A percentile compares a stretch with the other conserved stretches of the same genome.
These are phyloP conservation scores for Ectropis grisescens DNA, from an alignment of 1,140 invertebrate genomes.

Conservation along the genomic window DNA sequence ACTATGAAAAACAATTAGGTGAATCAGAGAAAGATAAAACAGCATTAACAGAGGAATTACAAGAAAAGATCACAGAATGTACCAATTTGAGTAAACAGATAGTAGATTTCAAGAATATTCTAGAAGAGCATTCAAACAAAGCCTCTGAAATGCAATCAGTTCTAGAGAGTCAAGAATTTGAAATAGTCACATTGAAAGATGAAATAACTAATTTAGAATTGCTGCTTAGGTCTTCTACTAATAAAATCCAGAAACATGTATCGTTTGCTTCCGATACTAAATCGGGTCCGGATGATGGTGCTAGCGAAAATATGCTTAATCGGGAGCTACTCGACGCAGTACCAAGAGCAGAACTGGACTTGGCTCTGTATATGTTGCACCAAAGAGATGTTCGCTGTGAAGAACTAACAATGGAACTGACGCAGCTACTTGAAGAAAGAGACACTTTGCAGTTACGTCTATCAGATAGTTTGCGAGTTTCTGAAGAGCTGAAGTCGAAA, in stretches of 20 bases:
- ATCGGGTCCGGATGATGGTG: conserved; percentile 15
- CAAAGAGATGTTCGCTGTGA: conserved; percentile 90
- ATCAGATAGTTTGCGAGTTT: conserved; percentile 82
- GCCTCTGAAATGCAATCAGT: conserved; percentile 68
- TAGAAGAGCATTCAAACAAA: conserved; percentile 68
- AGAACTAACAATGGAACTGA: conserved; percentile 88
- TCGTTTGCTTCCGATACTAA: conserved; percentile 53
- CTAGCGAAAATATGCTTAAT: conserved; percentile 18
- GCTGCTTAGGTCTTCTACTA: conserved; percentile 68
- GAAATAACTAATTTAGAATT: conserved; percentile 56
- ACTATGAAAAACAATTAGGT: conserved; percentile 30
- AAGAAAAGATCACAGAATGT: conserved; percentile 63
- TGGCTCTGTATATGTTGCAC: conserved; percentile 88
- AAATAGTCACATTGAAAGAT: conserved; percentile 76
- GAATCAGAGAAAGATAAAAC: conserved; percentile 41
- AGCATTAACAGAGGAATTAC: conserved; percentile 42
- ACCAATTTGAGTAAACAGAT: conserved; percentile 63
- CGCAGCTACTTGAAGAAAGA: conserved; percentile 85
- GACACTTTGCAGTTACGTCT: conserved; percentile 86
- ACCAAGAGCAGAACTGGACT: conserved; percentile 79
- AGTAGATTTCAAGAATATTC: conserved; percentile 63
- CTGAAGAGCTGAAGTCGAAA: conserved; percentile 73
- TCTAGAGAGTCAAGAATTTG: conserved; percentile 76
- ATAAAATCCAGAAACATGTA: conserved; percentile 71
- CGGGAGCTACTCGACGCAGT: conserved; percentile 50